Evolutionary conservation across 2,888 invertebrate genomes (phyloP), one percentile per base, ranked within the genome.

Genomic region (Coremacera marginata): DNA sequence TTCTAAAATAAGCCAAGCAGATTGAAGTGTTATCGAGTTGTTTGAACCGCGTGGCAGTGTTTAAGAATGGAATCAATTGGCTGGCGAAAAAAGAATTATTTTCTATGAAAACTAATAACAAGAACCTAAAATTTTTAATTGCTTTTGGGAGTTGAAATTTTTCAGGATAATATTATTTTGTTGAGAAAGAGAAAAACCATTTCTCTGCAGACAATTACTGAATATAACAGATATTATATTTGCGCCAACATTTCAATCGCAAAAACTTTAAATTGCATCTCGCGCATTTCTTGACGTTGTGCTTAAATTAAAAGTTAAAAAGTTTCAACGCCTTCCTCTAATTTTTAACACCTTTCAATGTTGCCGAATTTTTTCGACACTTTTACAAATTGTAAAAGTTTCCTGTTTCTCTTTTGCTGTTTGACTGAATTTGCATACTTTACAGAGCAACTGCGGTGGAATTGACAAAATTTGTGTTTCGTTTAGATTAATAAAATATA

Each of bases 331-430:
- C 79, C 79, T 76, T 78, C 25, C 52, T 19, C 16, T 71, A 72
- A 67, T 71, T 67, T 70, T 68, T 77, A 75, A 27, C 70, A 72
- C 77, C 76, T 72, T 78, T 80, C 68, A 79, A 37, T 76, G 74
- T 60, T 60, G 68, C 62, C 77, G 37, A 77, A 75, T 80, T 78
- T 70, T 44, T 63, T 70, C 70, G 52, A 44, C 73, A 51, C 74
- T 62, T 77, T 65, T 63, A 62, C 75, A 76, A 70, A 76, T 67
- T 73, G 77, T 77, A 57, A 60, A 37, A 57, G 72, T 67, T 51
- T 60, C 16, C 25, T 60, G 2, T 27, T 44, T 1, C 3, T 44
- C 44, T 11, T 14, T 49, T 68, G 49, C 19, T 76, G 70, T 78
- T 60, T 49, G 14, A n/a, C 68, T 63, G n/a, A 49, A 51, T 55